Evolutionary conservation across 2,113 vertebrate species (phyloP).

Genomic region (Pomatorhinus ruficollis): DNA sequence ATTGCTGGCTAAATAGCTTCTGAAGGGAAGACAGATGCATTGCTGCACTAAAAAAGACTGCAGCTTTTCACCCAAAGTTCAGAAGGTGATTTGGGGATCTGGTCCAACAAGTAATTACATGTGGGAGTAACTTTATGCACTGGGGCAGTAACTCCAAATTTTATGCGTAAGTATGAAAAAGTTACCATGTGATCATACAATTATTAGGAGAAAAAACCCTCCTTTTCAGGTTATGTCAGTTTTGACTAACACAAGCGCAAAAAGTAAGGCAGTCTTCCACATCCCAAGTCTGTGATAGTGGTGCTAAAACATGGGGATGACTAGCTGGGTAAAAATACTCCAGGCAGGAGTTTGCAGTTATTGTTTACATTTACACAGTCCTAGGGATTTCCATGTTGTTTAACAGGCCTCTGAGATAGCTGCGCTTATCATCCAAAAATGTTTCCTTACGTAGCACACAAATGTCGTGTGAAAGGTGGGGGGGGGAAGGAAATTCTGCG

Average conservation of each 20-base stretch:
- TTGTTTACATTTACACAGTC: conserved; percentile 9
- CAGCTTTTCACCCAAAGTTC: not conserved
- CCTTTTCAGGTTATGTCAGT: not conserved
- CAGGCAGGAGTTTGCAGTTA: not conserved
- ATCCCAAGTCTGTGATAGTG: not conserved
- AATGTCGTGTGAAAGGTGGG: not conserved
- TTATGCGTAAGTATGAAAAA: not conserved
- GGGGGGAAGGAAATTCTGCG: not conserved
- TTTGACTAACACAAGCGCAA: not conserved
- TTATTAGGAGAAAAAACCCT: not conserved
- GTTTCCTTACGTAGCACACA: not conserved
- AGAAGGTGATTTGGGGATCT: not conserved
- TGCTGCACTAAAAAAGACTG: not conserved
- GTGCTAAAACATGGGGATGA: not conserved
- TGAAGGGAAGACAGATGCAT: not conserved
- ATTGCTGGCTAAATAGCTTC: not conserved
- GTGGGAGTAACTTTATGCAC: not conserved
- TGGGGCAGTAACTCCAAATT: not conserved
- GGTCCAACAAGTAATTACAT: not conserved
- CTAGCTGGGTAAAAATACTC: not conserved
- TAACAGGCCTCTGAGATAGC: not conserved
- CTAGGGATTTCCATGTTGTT: not conserved
- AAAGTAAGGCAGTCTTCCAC: not conserved
- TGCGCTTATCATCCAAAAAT: not conserved
- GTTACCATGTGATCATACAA: not conserved